Conservation (phyloP, 2,888 invertebrate genomes). For the Lasioglossum figueresi region DNA sequence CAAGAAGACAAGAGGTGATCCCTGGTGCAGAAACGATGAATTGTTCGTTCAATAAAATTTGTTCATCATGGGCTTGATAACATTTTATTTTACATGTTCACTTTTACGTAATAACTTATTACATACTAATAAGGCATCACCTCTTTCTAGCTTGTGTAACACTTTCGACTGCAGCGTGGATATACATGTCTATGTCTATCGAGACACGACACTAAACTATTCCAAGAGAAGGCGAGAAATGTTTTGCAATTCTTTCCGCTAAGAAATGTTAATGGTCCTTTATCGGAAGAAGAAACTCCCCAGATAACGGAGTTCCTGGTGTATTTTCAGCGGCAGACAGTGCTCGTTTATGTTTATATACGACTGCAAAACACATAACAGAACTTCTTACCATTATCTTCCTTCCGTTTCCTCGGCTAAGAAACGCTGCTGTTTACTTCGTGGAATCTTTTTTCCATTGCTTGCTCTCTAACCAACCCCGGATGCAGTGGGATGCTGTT, state of each 20-base stretch:
- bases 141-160: neutral
- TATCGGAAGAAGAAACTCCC: neutral
- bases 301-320: neutral
- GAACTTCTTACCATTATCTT: constrained; percentile 14
- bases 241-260: neutral
- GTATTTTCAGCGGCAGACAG: neutral
- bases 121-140: neutral
- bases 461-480: neutral
- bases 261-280: constrained; percentile 3
- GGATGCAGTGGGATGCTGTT: neutral
- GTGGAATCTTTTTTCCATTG: neutral
- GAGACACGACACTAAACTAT: too few species aligned
- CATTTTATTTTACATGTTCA: neutral
- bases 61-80: neutral
- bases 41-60: neutral
- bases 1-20: too few species aligned
- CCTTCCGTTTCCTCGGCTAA: constrained; percentile 14
- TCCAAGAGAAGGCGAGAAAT: too few species aligned
- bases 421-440: neutral
- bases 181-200: too few species aligned
- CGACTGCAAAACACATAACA: neutral
- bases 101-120: neutral
- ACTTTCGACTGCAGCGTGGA: too few species aligned
- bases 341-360: constrained; percentile 1
- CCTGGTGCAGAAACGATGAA: too few species aligned